Base-by-base conservation (phyloP, 2,888 invertebrate genomes). In the Amphipyra berbera region DNA sequence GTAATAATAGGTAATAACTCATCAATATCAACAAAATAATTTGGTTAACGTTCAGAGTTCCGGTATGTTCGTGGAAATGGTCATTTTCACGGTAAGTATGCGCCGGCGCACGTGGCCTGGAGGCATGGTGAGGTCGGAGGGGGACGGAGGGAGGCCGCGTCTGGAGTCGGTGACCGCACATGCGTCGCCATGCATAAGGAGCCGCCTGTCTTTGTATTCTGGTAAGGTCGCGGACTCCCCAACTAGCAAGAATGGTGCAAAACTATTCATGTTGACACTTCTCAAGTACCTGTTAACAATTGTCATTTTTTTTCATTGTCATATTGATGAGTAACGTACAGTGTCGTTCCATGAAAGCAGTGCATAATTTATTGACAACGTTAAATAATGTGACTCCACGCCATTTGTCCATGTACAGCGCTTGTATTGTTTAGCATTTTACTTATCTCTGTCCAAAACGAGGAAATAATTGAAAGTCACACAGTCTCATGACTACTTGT, bases 51-150 rank as follows among this genome's bases (percentile, higher is more conserved):
- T 81, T 79, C 78, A 76, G 81, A 87, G 89, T 90, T 92, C 92
- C 92, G 91, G 92, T 86, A 76, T 72, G 76, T 93, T 94, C 93
- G 83, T 89, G 88, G 94, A 92, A 94, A 93, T 90, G 88, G 63
- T 87, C 86, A 91, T 92, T 92, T 94, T 92, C 90, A 89, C 90
- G 83, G 87, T 87, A 89, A 74, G 87, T 88, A 88, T 86, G 88
- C 84, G 84, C 76, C 64, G 66, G 76, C 86, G 86, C 89, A 87
- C 89, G 89, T 88, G 88, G 85, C 79, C 74, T 75, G 82, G 73
- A 76, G 79, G 79, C 80, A 78, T 62, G 46, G 44, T 78, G 76
- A 72, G 73, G 72, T 66, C 66, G 73, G 67, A 69, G 72, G 78
- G 72, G 78, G 61, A 59, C 74, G 71, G 76, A 60, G 68, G 62